Evolutionary conservation across 2,888 invertebrate species (phyloP), one percentile per base, ranked within the genome.

Genomic region (Lacanobia oleracea): DNA sequence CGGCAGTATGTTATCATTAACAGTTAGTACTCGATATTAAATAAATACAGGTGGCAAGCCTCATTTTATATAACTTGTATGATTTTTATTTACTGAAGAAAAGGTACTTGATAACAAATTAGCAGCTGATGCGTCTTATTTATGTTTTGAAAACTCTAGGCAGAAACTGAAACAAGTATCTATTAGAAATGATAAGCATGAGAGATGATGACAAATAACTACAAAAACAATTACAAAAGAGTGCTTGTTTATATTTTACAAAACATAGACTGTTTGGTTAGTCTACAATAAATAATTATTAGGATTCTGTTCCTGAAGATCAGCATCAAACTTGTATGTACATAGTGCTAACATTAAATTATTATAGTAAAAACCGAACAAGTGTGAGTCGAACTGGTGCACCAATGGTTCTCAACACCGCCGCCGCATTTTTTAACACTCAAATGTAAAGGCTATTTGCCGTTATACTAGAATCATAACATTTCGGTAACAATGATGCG

Each of bases 41-140:
- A 54, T 61, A 5, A 64, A 54, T 23, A 73, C 61, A 65, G 27
- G n/a, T 65, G 76, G n/a, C 40, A 33, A 51, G 3, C 10, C 3
- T 53, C 0, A 50, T 50, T 43, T 10, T 23, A 14, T 40, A 10
- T 7, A 27, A n/a, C 18, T 53, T 57, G 27, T 27, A 50, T 57
- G 12, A 48, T 45, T 21, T 60, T 63, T 59, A 43, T 60, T 63
- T 59, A 43, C 27, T 54, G n/a, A 8, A 50, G 10, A 37, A 77
- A 60, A 27, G 27, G 27, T 27, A 40, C 6, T 0, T 48, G 21
- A 27, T 45, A 21, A 37, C 7, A 27, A 40, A 6, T 27, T 40
- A 56, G 50, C 50, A 69, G 43, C 43, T 77, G 60, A 23, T 68
- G 12, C 0, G 6, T 53, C 14, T 40, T 37, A 21, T 21, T 8